Percentiles rank a stretch among this genome's conserved stretches.
Evolutionary conservation across 2,113 vertebrate genomes (phyloP).

Genomic region (Sula dactylatra): DNA sequence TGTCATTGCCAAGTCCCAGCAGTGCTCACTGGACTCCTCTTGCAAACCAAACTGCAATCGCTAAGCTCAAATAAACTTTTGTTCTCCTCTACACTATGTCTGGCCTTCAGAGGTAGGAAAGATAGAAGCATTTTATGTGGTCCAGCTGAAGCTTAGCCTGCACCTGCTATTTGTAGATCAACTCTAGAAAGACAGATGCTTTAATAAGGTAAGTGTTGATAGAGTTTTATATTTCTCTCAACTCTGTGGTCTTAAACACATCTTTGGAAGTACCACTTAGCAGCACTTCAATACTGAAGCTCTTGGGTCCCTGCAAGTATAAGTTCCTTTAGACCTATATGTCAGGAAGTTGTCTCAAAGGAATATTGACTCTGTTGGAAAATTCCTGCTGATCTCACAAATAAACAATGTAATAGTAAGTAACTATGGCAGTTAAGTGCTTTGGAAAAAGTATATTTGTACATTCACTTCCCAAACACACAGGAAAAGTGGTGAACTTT

Average conservation of each 20-base stretch:
- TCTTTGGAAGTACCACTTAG: background rate
- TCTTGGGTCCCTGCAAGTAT: background rate
- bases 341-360: background rate
- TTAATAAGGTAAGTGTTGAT: background rate
- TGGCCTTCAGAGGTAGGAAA: background rate
- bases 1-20: background rate
- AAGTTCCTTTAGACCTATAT: background rate
- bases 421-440: background rate
- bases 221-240: background rate
- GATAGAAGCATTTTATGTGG: background rate
- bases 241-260: background rate
- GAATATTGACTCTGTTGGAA: background rate
- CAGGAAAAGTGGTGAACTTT: background rate
- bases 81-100: background rate
- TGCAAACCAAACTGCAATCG: background rate
- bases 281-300: background rate
- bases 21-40: background rate
- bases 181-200: background rate
- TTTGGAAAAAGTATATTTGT: background rate
- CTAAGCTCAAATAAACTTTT: background rate
- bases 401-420: background rate
- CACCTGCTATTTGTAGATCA: background rate
- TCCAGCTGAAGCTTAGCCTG: background rate
- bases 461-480: background rate
- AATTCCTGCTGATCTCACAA: background rate